Evolutionary conservation across 2,888 invertebrate species (phyloP), one percentile per base, ranked within the genome.

Genomic region (Lasioglossum figueresi): DNA sequence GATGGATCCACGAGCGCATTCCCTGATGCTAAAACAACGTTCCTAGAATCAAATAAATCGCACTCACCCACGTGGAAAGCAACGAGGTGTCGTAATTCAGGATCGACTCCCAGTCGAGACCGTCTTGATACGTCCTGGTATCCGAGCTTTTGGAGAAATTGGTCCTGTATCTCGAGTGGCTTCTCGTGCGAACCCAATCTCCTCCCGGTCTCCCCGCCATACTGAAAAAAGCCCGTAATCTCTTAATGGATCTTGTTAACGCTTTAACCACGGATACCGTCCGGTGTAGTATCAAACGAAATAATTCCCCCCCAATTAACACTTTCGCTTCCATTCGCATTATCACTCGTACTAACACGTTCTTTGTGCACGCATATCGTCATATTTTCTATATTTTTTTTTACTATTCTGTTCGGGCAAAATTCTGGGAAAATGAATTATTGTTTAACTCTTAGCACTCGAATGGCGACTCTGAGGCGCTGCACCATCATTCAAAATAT

Each of bases 91-190:
- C 96, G 95, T 84, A 97, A 94, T 92, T 97, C 97, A 43, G 96
- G 96, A 94, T 97, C 97, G 82, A 97, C 97, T 19, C 97, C 96
- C 84, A 97, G 94, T 70, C 97, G 95, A 48, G 96, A 94, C 86
- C 97, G 95, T 79, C 97, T 95, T 31, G 96, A 96, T 90, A 95
- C 94, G 75, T 97, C 96, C 78, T 95, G 95, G 95, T 96, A 97
- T 12, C 97, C 97, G 80, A 96, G 95, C 66, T 95, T 95, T 76
- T 95, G 95, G 83, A 97, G 95, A 94, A 96, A 96, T 85, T 96
- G 96, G 91, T 97, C 97, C 93, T 97, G 97, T 85, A 97, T 95
- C 82, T 96, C 95, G 83, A 97, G 94, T 2, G 97, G 97, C 88
- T 95, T 95, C 91, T 97, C 97, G 52, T 95, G 95, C 14, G 95